Conservation (phyloP, 2,797 vertebrate genomes). For the Scleropages formosus region DNA sequence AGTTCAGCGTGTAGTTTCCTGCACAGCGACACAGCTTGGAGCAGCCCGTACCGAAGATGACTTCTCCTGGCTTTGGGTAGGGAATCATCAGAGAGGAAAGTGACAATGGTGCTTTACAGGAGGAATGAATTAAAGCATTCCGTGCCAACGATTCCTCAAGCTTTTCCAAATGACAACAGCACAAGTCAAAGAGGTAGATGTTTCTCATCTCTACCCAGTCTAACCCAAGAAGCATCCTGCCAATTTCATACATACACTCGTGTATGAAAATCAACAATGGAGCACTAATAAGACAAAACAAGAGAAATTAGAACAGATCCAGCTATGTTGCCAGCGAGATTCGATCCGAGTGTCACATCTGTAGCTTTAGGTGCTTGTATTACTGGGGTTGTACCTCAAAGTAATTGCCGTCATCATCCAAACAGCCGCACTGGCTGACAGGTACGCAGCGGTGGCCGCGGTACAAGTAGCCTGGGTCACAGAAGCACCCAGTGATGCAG, state of each 20-base stretch:
- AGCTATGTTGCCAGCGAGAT: no score
- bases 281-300: no score
- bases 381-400: constrained; percentile 63
- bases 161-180: not conserved
- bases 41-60: constrained; percentile 64
- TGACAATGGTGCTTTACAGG: no score
- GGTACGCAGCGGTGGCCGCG: constrained; percentile 60
- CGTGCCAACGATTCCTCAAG: not conserved
- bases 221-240: no score
- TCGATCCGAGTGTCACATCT: no score
- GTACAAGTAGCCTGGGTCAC: constrained; percentile 73
- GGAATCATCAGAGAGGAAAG: not conserved
- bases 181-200: no score
- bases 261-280: no score
- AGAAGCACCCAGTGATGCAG: constrained; percentile 71
- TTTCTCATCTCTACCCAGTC: no score
- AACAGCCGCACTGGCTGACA: constrained; percentile 66
- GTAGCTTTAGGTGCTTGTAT: no score
- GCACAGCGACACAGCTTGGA: constrained; percentile 65
- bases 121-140: not conserved
- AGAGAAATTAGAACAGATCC: no score
- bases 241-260: no score
- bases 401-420: constrained; percentile 66
- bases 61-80: constrained; percentile 57
- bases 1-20: constrained; percentile 70